phyloP scores from a whole-genome alignment of 1,140 invertebrate species.

The Heliconius himera region DNA sequence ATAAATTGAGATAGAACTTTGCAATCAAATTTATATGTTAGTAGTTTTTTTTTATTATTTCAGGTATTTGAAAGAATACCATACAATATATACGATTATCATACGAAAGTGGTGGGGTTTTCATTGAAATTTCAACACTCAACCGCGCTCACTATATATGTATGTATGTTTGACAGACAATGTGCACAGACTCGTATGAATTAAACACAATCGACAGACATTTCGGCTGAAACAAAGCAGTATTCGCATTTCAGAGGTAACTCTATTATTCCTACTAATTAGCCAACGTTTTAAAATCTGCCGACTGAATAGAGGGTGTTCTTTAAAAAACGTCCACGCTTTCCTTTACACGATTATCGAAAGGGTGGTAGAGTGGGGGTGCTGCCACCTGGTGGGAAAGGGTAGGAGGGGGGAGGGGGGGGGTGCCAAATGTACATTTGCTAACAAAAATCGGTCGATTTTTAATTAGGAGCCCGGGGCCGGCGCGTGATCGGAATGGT shows the following conservation, averaged over 20 bases:
- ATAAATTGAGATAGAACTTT: too few species aligned
- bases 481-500: slow-evolving; percentile 69
- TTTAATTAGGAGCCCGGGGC: slow-evolving; percentile 70
- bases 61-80: too few species aligned
- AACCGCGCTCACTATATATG: background rate
- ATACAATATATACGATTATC: background rate
- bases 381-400: background rate
- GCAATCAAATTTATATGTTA: too few species aligned
- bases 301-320: slow-evolving; percentile 48
- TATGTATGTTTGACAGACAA: background rate
- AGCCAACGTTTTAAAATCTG: slow-evolving; percentile 59
- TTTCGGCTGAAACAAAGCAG: slow-evolving; percentile 30
- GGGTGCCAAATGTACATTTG: slow-evolving; percentile 61
- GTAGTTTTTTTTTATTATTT: too few species aligned
- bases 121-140: background rate
- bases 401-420: slow-evolving; percentile 30
- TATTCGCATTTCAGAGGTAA: slow-evolving; percentile 41
- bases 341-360: slow-evolving; percentile 61
- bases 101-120: background rate
- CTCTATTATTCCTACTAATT: slow-evolving; percentile 59
- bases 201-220: slow-evolving; percentile 19
- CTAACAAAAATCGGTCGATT: slow-evolving; percentile 75
- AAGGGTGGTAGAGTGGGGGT: slow-evolving; percentile 36
- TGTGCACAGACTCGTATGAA: background rate
- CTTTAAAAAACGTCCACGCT: slow-evolving; percentile 60